Conservation (phyloP, 2,113 vertebrate genomes). For the Labeo catla region DNA sequence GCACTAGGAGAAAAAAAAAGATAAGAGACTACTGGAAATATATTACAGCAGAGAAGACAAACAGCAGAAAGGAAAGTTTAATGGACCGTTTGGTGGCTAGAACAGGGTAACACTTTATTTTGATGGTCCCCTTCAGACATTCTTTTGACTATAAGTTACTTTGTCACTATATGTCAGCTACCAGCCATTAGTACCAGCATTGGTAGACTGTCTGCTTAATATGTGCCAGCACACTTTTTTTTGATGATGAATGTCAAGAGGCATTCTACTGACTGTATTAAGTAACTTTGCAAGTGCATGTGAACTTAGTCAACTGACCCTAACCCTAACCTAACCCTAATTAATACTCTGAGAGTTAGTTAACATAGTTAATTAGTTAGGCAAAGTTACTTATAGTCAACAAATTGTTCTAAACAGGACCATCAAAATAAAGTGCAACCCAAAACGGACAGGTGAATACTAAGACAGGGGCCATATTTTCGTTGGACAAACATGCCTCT, state of each 20-base stretch:
- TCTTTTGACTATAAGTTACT: neutral
- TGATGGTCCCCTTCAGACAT: neutral
- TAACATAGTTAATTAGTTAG: neutral
- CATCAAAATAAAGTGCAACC: neutral
- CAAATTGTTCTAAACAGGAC: neutral
- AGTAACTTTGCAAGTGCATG: neutral
- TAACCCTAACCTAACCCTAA: neutral
- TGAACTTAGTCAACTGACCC: neutral
- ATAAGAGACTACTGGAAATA: neutral
- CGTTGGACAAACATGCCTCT: neutral
- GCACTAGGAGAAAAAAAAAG: neutral
- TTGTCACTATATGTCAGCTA: neutral
- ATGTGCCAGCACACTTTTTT: too few species aligned
- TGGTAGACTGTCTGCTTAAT: neutral
- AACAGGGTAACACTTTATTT: neutral
- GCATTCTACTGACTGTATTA: neutral
- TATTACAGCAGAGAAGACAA: neutral
- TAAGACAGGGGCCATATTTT: neutral
- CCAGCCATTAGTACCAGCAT: neutral
- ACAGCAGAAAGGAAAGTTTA: neutral
- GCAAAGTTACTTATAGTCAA: neutral
- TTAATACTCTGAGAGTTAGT: too few species aligned
- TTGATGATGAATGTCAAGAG: neutral
- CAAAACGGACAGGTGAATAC: neutral
- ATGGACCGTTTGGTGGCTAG: neutral